phyloP scores from a whole-genome alignment of 1,140 invertebrate genomes.

The Halyomorpha halys region DNA sequence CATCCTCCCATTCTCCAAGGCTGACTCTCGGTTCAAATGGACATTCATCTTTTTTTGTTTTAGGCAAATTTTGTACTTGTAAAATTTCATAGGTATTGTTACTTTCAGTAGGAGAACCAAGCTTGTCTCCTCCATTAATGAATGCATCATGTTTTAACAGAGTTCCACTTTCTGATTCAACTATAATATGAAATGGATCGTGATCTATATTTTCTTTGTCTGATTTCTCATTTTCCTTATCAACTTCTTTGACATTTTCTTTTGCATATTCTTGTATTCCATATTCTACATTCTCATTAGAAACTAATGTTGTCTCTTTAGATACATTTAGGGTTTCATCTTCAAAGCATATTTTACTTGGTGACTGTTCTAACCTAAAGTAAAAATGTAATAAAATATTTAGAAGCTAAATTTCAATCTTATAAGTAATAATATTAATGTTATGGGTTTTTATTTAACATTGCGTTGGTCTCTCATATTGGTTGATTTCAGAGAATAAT shows the following conservation, averaged over 20 bases:
- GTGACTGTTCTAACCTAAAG: no score
- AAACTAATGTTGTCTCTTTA: neutral
- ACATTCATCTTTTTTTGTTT: neutral
- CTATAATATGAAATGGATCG: slow-evolving; percentile 17
- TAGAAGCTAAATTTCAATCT: no score
- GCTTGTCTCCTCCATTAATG: neutral
- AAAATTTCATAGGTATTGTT: slow-evolving; percentile 12
- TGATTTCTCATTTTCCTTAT: slow-evolving; percentile 32
- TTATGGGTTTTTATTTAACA: no score
- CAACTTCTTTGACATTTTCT: slow-evolving; percentile 5
- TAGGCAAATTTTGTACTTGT: slow-evolving; percentile 15
- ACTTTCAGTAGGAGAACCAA: neutral
- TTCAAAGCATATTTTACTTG: no score
- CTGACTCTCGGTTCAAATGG: slow-evolving; percentile 12
- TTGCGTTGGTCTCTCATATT: no score
- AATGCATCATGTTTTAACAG: slow-evolving; percentile 15
- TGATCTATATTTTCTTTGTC: slow-evolving; percentile 35
- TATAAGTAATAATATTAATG: no score
- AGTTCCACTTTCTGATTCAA: slow-evolving; percentile 19
- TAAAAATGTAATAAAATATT: no score
- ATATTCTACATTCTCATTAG: neutral
- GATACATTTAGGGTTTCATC: no score
- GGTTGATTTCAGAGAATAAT: no score
- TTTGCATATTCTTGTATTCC: slow-evolving; percentile 15
- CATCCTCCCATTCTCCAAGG: slow-evolving; percentile 28